Percentiles rank a stretch among this genome's conserved stretches.
phyloP scores from a whole-genome alignment of 1,140 invertebrate genomes.

The Neodiprion fabricii region DNA sequence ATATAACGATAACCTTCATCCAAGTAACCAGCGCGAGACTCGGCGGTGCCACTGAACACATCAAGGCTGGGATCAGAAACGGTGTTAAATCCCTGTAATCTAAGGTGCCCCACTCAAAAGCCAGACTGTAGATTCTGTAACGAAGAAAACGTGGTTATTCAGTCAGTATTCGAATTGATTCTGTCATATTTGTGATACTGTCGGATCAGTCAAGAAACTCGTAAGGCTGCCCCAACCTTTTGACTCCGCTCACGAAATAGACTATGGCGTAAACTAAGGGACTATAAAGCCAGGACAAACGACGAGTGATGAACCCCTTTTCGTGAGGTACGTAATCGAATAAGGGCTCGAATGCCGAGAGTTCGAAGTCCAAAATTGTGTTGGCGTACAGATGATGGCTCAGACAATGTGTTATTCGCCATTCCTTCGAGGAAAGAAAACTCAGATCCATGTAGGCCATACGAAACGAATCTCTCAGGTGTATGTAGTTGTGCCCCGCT shows the following conservation, averaged over 20 bases:
- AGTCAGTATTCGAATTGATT: constrained; percentile 44
- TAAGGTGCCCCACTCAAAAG: constrained; percentile 22
- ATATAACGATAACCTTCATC: constrained; percentile 65
- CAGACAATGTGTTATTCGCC: constrained; percentile 77
- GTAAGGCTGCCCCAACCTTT: constrained; percentile 53
- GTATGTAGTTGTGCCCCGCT: constrained; percentile 82
- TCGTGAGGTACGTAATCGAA: constrained; percentile 70
- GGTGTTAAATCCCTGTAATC: constrained; percentile 57
- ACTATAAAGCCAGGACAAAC: constrained; percentile 58
- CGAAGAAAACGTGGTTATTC: constrained; percentile 2
- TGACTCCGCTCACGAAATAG: constrained; percentile 54
- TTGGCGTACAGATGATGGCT: constrained; percentile 86
- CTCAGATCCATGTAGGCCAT: constrained; percentile 82
- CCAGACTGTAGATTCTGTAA: neutral
- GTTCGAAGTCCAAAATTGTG: constrained; percentile 78
- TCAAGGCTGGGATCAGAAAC: constrained; percentile 61
- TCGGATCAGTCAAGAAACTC: neutral
- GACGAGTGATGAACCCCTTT: constrained; percentile 56
- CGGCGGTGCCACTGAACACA: constrained; percentile 54
- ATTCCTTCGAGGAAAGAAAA: constrained; percentile 72
- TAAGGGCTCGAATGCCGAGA: constrained; percentile 74
- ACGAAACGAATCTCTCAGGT: constrained; percentile 79
- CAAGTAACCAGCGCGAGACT: constrained; percentile 61
- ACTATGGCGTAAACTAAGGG: constrained; percentile 61
- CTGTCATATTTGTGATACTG: neutral